Base-by-base conservation (phyloP, 2,888 invertebrate genomes). In the Synergus gifuensis region DNA sequence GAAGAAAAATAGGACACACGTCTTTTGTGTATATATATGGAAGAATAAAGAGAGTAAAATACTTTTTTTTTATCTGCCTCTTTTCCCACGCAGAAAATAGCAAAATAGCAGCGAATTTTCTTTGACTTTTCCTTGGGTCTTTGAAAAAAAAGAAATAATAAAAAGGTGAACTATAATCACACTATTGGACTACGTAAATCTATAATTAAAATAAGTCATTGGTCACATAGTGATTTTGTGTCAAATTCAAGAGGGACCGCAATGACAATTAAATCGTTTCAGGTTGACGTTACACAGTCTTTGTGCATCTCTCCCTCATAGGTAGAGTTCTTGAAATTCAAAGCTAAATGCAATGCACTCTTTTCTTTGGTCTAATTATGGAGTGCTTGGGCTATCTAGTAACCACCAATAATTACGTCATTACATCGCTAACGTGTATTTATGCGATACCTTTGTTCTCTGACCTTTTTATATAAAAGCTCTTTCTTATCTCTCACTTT, bases 241-340 rank as follows among this genome's bases (percentile, higher is more conserved):
- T 58, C 14, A 58, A 67, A 49, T 54, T 22, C 49, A 18, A 78
- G 46, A 42, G 64, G 42, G 49, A 36, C 67, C 11, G 18, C 40
- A 77, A 58, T 80, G 81, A 4, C 81, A 83, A 85, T 85, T 83
- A 85, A 46, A 63, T 64, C 80, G 64, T 82, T 81, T 82, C 82
- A 76, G 67, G 80, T 83, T 82, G 76, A 66, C 22, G 84, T 67
- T 64, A 82, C 76, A 36, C 40, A 79, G 83, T 82, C 78, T 82
- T 80, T 54, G 77, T 66, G 54, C 36, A 5, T 28, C 28, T 62
- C 22, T 62, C 36, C 36, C 14, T 58, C 11, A 16, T 40, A 36
- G 28, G 1, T 40, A 7, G 14, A 18, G 8, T 16, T 54, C n/a
- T 54, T 40, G 54, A 18, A 73, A 73, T 73, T 54, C 7, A 36